Base-by-base conservation (phyloP, 2,113 vertebrate species). In the Aspiorhynchus laticeps region DNA sequence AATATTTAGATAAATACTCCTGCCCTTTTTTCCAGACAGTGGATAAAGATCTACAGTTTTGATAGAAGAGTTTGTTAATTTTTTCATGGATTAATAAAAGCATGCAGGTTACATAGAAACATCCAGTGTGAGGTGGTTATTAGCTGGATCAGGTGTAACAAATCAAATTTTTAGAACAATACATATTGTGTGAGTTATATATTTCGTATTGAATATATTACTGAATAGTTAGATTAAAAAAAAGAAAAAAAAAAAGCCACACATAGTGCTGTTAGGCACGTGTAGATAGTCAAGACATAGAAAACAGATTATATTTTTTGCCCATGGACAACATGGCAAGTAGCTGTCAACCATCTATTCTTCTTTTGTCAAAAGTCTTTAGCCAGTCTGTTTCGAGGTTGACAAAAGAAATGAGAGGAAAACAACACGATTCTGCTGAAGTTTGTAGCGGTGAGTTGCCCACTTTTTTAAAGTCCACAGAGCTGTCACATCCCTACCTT, bases 251-350 rank as follows among this genome's bases (percentile, higher is more conserved):
- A 7, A 53, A 93, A 94, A 94, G 92, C 92, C 92, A 92, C 93
- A 93, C 90, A 91, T 90, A 91, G 93, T 93, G 94, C 93, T 95
- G 94, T 93, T 94, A 95, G 93, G 95, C 95, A 96, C 94, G 91
- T 94, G 92, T 94, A 92, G 91, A 93, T 93, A 93, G 92, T 89
- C 79, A 83, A 90, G 83, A 88, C 80, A 74, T 67, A 88, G 63
- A 74, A 90, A 80, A 74, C 74, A 28, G 80, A 80, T 31, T 88
- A 76, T 80, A 59, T 74, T 33, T 67, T 71, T 46, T 43, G 59
- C n/a, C 59, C 5, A 26, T 67, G 80, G 59, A 82, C 80, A 82
- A 65, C 63, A 71, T 71, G 63, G 83, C 69, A 84, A 86, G 74
- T 53, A 24, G 71, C 76, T 76, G n/a, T 43, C 80, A 74, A 41